A percentile compares a stretch with the other conserved stretches of the same genome.
phyloP scores from a whole-genome alignment of 2,797 vertebrate genomes.

The Loriculus beryllinus region DNA sequence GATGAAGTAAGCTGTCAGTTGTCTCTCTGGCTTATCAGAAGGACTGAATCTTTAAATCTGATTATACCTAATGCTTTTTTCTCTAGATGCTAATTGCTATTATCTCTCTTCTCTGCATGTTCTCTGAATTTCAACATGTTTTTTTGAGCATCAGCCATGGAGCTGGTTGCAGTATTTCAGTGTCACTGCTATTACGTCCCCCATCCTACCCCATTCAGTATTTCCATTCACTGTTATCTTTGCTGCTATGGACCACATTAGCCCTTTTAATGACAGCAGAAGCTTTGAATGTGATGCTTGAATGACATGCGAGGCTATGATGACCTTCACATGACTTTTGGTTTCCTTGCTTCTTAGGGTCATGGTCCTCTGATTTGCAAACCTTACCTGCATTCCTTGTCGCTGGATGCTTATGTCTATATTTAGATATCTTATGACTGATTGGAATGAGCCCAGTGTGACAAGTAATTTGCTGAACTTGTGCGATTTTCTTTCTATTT shows the following conservation, averaged over 20 bases:
- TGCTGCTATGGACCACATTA: background rate
- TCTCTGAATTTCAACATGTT: background rate
- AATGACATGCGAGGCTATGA: background rate
- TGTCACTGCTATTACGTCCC: background rate
- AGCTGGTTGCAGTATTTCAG: background rate
- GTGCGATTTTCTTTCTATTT: background rate
- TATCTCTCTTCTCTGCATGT: background rate
- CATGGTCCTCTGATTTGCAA: background rate
- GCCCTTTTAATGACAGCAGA: background rate
- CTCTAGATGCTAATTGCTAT: background rate
- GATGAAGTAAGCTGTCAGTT: background rate
- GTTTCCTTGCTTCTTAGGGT: background rate
- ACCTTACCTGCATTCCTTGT: background rate
- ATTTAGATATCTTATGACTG: background rate
- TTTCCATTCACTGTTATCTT: background rate
- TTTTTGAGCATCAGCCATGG: background rate
- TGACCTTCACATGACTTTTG: background rate
- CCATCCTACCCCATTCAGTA: background rate
- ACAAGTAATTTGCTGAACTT: background rate
- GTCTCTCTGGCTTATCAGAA: background rate
- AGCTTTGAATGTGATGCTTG: background rate
- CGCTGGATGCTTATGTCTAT: background rate
- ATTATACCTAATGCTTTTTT: background rate
- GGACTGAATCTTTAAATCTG: constrained; percentile 10
- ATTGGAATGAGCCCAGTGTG: background rate